phyloP scores from a whole-genome alignment of 2,113 vertebrate genomes.

The Empidonax traillii region DNA sequence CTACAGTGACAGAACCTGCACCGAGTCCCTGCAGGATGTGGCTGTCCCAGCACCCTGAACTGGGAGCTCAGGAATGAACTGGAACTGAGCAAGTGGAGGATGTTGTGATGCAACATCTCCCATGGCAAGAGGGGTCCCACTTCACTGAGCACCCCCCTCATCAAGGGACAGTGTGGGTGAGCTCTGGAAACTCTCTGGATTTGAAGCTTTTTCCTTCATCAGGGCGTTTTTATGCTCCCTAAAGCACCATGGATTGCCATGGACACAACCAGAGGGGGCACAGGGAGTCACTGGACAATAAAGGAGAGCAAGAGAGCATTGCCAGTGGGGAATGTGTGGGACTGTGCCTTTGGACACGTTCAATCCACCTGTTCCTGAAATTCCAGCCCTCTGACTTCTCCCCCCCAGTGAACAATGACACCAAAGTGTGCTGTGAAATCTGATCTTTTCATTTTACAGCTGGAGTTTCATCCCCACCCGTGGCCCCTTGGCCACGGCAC shows the following conservation, averaged over 20 bases:
- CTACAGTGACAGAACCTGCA: not conserved
- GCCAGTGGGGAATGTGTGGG: rapidly evolving
- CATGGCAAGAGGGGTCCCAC: not conserved
- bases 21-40: rapidly evolving
- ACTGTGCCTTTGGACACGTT: rapidly evolving
- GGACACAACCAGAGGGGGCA: not conserved
- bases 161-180: not conserved
- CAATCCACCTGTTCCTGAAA: not conserved
- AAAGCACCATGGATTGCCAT: not conserved
- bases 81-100: rapidly evolving
- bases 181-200: not conserved
- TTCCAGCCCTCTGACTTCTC: not conserved
- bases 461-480: not conserved
- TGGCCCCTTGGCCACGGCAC: rapidly evolving
- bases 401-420: not conserved
- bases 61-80: not conserved
- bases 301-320: rapidly evolving
- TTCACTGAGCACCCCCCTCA: not conserved
- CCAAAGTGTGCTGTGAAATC: rapidly evolving
- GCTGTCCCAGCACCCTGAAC: not conserved
- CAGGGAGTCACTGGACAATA: rapidly evolving
- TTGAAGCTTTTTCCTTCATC: not conserved
- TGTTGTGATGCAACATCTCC: not conserved
- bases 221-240: not conserved
- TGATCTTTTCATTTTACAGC: not conserved